Base-by-base conservation (phyloP, 2,113 vertebrate species). In the Numida meleagris region DNA sequence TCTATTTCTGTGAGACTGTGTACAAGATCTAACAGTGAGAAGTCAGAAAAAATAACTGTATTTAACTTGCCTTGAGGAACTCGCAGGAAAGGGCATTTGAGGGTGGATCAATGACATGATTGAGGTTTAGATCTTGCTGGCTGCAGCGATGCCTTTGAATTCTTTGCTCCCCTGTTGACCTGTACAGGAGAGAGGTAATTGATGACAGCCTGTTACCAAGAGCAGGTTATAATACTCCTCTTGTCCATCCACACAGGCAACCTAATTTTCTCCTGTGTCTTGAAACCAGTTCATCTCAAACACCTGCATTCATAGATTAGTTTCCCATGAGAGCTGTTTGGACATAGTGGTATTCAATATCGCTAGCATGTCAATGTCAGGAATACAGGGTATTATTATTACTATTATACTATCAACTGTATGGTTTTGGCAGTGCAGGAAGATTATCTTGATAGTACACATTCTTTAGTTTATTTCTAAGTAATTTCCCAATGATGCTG, bases 11-110 rank as follows among this genome's bases (percentile, higher is more conserved):
- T 19, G n/a, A 75, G 19, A 36, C 13, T 1, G 0, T 9, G 1
- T 11, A 33, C 8, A 40, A 63, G 42, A 63, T 19, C 42, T 31
- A 83, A 63, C 57, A 83, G 82, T 3, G 6, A 90, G 80, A 90
- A 93, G 67, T 33, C 76, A 88, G 68, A 88, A 82, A 82, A 92
- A 90, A 92, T 78, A 53, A 72, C 57, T 61, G 68, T 92, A 72
- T 93, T 96, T 93, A 93, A 82, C 46, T 88, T 83, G 72, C 61
- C 59, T 77, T 0, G 0, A 86, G 62, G 59, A 67, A 50, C 82
- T 74, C 4, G 2, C 4, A 21, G 86, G 55, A 88, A 78, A 88
- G 85, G 89, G 38, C 82, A 33, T 33, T 67, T 75, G 65, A 21
- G 90, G 76, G 68, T 77, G 79, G 65, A 93, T 95, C 82, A 78